Percentiles rank a stretch among this genome's conserved stretches.
Conservation (phyloP, 2,797 vertebrate species). For the Trachops cirrhosus region DNA sequence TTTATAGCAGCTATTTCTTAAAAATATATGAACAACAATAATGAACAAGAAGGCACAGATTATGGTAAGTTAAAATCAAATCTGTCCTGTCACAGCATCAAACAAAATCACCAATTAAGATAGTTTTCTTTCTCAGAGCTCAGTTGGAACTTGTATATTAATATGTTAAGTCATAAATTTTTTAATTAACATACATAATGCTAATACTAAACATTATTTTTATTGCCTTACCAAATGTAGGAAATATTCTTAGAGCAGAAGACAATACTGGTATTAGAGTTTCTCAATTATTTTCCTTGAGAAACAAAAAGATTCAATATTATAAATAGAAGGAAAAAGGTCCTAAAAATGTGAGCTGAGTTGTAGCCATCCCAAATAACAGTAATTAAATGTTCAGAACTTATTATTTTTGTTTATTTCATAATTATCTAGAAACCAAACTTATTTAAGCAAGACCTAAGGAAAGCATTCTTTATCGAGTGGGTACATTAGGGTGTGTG, state of each 20-base stretch:
- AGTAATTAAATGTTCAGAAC: neutral
- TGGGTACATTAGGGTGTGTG: neutral
- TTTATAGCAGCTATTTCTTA: neutral
- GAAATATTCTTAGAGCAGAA: neutral
- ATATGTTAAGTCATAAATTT: neutral
- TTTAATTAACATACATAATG: neutral
- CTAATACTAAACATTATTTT: neutral
- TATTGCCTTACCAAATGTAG: neutral
- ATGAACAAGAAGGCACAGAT: neutral
- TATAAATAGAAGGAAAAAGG: neutral
- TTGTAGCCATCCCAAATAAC: neutral
- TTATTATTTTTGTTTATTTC: neutral
- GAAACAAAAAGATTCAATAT: neutral
- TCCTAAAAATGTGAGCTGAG: neutral
- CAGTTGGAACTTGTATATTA: neutral
- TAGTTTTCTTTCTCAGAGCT: neutral
- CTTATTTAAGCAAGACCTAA: neutral
- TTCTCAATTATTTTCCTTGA: neutral
- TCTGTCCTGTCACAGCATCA: neutral
- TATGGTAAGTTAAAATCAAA: neutral
- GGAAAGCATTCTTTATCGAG: neutral
- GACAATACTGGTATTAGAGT: neutral
- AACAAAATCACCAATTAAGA: neutral
- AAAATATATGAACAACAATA: neutral
- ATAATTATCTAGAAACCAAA: neutral